Evolutionary conservation across 2,888 invertebrate species (phyloP).

Genomic region (Habrosyne pyritoides): DNA sequence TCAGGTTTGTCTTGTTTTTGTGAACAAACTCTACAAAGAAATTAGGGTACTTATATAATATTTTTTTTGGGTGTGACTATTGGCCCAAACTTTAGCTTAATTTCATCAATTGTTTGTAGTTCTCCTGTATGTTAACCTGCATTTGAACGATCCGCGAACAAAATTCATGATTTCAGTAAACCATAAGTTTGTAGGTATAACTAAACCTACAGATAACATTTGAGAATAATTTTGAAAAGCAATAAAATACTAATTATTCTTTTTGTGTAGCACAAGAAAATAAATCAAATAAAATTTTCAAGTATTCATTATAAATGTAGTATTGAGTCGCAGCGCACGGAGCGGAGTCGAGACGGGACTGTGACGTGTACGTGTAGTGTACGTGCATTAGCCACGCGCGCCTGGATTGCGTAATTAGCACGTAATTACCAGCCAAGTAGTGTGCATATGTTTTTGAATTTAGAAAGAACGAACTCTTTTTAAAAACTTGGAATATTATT

Average conservation of each 20-base stretch:
- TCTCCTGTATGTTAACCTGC: too few relatives aligned
- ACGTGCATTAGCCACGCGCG: slow-evolving; percentile 51
- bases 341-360: not conserved
- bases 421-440: slow-evolving; percentile 58
- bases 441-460: slow-evolving; percentile 16
- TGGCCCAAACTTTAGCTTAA: too few relatives aligned
- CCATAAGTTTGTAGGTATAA: too few relatives aligned
- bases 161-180: too few relatives aligned
- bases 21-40: too few relatives aligned
- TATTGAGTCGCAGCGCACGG: not conserved
- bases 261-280: not conserved
- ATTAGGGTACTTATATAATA: too few relatives aligned
- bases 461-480: too few relatives aligned
- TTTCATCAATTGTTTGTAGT: too few relatives aligned
- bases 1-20: too few relatives aligned
- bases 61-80: too few relatives aligned
- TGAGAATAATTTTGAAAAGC: not conserved
- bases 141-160: too few relatives aligned
- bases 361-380: slow-evolving; percentile 5
- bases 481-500: too few relatives aligned
- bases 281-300: not conserved
- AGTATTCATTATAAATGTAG: not conserved
- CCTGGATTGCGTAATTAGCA: slow-evolving; percentile 67
- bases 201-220: not conserved
- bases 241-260: not conserved